Conservation (phyloP, 2,888 invertebrate genomes). For the Halictus quadricinctus region DNA sequence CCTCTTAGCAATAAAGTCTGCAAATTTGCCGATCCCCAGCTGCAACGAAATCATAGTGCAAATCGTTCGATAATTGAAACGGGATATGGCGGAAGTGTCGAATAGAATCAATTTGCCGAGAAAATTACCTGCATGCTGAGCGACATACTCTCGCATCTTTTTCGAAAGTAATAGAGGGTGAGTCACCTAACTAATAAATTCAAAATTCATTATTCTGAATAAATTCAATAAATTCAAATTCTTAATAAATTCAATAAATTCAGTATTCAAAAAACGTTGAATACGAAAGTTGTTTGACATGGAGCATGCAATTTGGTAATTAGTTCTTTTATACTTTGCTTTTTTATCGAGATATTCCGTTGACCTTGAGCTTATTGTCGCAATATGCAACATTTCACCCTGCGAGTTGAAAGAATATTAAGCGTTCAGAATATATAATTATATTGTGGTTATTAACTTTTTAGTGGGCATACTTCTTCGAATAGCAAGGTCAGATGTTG, state of each 20-base stretch:
- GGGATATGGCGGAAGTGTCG: not conserved
- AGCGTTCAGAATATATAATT: too few relatives aligned
- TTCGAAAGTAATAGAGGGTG: not conserved
- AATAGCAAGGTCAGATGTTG: too few relatives aligned
- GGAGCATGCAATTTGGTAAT: not conserved
- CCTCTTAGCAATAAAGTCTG: conserved; percentile 25
- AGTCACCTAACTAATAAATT: not conserved
- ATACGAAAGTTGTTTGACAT: too few relatives aligned
- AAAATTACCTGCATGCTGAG: not conserved
- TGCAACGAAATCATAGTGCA: conserved; percentile 1
- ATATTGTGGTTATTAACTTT: too few relatives aligned
- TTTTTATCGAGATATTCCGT: not conserved
- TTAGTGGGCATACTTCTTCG: too few relatives aligned
- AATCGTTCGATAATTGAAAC: not conserved
- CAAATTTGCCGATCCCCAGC: not conserved
- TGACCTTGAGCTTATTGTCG: not conserved
- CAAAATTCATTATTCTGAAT: too few relatives aligned
- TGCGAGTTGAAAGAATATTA: too few relatives aligned
- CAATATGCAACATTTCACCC: not conserved
- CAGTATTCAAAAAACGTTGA: too few relatives aligned
- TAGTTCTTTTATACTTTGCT: not conserved
- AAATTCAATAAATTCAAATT: too few relatives aligned
- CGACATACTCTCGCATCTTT: not conserved
- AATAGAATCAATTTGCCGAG: not conserved
- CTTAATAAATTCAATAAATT: too few relatives aligned